Evolutionary conservation across 2,797 vertebrate genomes (phyloP).

Genomic region (Pempheris klunzingeri): DNA sequence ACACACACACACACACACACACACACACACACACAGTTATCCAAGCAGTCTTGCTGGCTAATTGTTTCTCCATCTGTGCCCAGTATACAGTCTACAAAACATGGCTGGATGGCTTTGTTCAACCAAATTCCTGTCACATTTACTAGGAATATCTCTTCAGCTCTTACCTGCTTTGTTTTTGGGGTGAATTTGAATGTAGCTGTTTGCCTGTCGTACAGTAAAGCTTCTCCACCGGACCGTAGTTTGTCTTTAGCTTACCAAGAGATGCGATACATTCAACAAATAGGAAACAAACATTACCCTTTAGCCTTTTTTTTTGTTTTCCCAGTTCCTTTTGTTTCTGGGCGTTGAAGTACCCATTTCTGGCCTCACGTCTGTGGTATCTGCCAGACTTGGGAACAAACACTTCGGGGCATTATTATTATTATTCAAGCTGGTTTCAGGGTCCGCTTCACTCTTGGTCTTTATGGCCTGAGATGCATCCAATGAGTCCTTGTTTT

Average conservation of each 20-base stretch:
- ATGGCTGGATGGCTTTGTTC: conserved; percentile 63
- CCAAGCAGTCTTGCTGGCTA: conserved; percentile 59
- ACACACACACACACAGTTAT: conserved; percentile 44
- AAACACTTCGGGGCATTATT: conserved; percentile 86
- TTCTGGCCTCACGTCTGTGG: conserved; percentile 71
- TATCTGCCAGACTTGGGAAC: conserved; percentile 74
- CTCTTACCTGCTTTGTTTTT: conserved; percentile 66
- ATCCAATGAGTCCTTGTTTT: conserved; percentile 71
- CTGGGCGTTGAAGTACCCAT: conserved; percentile 55
- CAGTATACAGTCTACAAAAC: conserved; percentile 54
- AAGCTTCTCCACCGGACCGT: conserved; percentile 68
- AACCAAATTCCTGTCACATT: conserved; percentile 73
- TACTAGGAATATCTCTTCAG: conserved; percentile 59
- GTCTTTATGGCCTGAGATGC: conserved; percentile 63
- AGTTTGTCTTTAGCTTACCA: conserved; percentile 49
- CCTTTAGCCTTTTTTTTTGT: conserved; percentile 39
- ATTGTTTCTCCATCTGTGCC: conserved; percentile 66
- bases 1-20: conserved; percentile 24
- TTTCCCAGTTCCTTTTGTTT: conserved; percentile 56
- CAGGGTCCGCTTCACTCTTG: conserved; percentile 75
- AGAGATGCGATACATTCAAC: conserved; percentile 55
- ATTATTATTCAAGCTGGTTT: conserved; percentile 77
- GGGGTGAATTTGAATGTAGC: conserved; percentile 79
- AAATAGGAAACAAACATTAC: conserved; percentile 67
- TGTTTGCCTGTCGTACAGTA: conserved; percentile 67